Base-by-base conservation (phyloP, 2,888 invertebrate species). In the Rhagophthalmus giganteus region DNA sequence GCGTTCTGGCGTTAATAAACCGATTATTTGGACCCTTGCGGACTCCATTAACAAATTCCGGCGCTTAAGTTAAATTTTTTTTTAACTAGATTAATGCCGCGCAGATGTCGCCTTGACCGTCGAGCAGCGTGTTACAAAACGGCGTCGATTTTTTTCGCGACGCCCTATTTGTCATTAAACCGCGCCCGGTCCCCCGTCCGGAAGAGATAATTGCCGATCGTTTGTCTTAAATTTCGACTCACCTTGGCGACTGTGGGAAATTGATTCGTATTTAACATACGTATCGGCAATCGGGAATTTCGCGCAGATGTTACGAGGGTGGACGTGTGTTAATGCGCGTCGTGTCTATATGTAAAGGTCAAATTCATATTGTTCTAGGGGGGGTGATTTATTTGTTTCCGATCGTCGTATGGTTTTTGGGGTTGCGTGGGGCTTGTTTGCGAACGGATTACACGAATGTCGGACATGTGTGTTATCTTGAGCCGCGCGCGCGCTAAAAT, bases 321-420 rank as follows among this genome's bases (percentile, higher is more conserved):
- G 37, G n/a, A 13, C 8, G n/a, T 14, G 14, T 15, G 8, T 32
- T 9, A 12, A 30, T 30, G 30, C 14, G 13, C 64, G 35, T 32
- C 24, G 37, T 46, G 32, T 46, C 39, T 66, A 66, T 69, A 60
- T 63, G 71, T 72, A 72, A 72, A 72, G 71, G 71, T 72, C 72
- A 72, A 68, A 65, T 63, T 65, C 65, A 71, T 70, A 70, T 71
- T 72, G 70, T 67, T 67, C 61, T 45, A 30, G 31, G 30, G n/a
- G n/a, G 27, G 38, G 35, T 41, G 51, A 55, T 46, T 50, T 55
- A 55, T 54, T 41, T 35, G 46, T 28, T 41, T 37, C 39, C 51
- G 38, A 50, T 50, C 31, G 26, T 16, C 31, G 32, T 24, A 44
- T 44, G 49, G 49, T 32, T 35, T 26, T 44, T 50, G 49, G 49